Conservation (phyloP, 2,113 vertebrate genomes). For the Mastomys natalensis region DNA sequence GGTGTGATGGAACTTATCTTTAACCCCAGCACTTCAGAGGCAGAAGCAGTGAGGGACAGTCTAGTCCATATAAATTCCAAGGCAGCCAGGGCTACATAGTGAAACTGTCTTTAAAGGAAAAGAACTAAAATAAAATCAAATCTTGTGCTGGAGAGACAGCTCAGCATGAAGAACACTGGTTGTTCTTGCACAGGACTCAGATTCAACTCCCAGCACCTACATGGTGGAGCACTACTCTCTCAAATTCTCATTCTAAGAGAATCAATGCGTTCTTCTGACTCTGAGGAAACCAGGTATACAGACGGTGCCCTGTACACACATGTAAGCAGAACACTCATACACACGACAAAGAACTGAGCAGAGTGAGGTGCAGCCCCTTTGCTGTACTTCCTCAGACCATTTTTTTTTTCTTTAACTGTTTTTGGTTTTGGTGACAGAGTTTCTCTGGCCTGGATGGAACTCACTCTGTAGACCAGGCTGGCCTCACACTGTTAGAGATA, state of each 20-base stretch:
- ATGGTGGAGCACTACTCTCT: not conserved
- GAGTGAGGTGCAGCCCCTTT: not conserved
- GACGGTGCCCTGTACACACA: not conserved
- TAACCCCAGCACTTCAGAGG: not conserved
- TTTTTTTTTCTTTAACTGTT: not conserved
- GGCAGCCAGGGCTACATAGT: not conserved
- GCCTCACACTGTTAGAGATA: not conserved
- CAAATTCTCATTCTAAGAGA: not conserved
- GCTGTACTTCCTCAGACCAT: slow-evolving; percentile 26
- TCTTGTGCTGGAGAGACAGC: not conserved
- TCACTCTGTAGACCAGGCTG: not conserved
- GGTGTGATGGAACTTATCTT: not conserved
- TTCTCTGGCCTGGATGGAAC: not conserved
- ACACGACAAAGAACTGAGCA: not conserved
- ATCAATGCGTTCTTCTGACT: not conserved
- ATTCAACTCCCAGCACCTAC: not conserved
- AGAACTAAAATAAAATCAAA: too few species aligned
- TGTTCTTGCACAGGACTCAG: not conserved
- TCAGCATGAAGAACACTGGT: not conserved
- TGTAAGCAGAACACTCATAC: not conserved
- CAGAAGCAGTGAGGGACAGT: not conserved
- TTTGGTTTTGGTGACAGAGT: not conserved
- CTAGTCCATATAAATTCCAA: not conserved
- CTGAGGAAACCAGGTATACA: not conserved
- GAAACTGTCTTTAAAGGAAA: not conserved